Evolutionary conservation across 2,888 invertebrate genomes (phyloP).

Genomic region (Phengaris alcon): DNA sequence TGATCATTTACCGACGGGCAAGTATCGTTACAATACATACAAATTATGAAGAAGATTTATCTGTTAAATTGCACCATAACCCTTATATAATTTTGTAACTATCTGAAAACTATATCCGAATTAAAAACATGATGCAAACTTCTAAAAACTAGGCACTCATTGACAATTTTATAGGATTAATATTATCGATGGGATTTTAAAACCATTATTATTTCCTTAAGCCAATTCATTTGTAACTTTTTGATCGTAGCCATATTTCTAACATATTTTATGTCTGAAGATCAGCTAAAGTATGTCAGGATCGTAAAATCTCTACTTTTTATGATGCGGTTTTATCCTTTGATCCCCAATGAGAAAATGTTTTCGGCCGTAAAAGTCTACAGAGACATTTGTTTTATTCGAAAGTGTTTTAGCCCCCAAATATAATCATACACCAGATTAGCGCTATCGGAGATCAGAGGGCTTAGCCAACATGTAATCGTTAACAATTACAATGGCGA

Average conservation of each 20-base stretch:
- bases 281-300: constrained; percentile 14
- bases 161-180: neutral
- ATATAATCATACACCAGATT: neutral
- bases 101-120: too few relatives aligned
- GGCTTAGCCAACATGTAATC: too few relatives aligned
- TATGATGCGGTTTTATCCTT: constrained; percentile 16
- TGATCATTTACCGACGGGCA: too few relatives aligned
- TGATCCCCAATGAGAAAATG: constrained; percentile 18
- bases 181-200: neutral
- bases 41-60: too few relatives aligned
- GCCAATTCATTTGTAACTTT: neutral
- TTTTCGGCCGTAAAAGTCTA: constrained; percentile 7
- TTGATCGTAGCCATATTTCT: constrained; percentile 10
- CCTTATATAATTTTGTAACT: too few relatives aligned
- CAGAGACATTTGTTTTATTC: neutral
- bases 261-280: neutral
- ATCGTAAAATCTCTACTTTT: constrained; percentile 17
- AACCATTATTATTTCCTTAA: neutral
- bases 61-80: too few relatives aligned
- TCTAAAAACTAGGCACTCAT: neutral
- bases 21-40: too few relatives aligned
- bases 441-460: neutral
- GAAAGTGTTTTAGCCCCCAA: neutral
- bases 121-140: too few relatives aligned
- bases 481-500: too few relatives aligned